Evolutionary conservation across 2,888 invertebrate species (phyloP).

Genomic region (Diarsia rubi): DNA sequence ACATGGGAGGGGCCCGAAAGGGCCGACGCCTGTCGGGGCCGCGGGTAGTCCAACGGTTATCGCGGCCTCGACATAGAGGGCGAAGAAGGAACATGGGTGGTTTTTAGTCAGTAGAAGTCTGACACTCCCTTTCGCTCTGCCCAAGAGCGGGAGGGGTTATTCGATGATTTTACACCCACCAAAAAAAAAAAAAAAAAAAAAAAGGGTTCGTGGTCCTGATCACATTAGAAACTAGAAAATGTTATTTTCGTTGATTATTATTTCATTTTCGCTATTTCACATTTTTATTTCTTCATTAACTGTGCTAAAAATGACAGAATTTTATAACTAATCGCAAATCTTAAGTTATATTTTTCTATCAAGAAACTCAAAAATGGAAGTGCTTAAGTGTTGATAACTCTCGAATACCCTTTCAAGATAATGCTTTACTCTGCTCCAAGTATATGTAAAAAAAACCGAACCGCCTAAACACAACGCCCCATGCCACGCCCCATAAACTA

Average conservation of each 20-base stretch:
- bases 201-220: too few relatives aligned
- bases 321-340: too few relatives aligned
- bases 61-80: too few relatives aligned
- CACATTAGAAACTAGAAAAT: neutral
- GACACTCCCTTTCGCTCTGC: too few relatives aligned
- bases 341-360: neutral
- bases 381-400: neutral
- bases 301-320: neutral
- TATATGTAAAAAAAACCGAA: neutral
- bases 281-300: neutral
- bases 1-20: too few relatives aligned
- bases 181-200: too few relatives aligned
- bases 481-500: constrained; percentile 3
- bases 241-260: neutral
- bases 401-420: neutral
- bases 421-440: neutral
- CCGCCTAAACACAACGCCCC: neutral
- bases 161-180: too few relatives aligned
- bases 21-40: too few relatives aligned
- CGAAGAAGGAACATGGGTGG: too few relatives aligned
- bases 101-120: too few relatives aligned
- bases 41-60: too few relatives aligned
- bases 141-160: too few relatives aligned
- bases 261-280: neutral
- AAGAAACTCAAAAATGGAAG: neutral